These are phyloP conservation scores for Sphenodon punctatus DNA, from an alignment of 2,797 vertebrate species.

Conservation along the genomic window DNA sequence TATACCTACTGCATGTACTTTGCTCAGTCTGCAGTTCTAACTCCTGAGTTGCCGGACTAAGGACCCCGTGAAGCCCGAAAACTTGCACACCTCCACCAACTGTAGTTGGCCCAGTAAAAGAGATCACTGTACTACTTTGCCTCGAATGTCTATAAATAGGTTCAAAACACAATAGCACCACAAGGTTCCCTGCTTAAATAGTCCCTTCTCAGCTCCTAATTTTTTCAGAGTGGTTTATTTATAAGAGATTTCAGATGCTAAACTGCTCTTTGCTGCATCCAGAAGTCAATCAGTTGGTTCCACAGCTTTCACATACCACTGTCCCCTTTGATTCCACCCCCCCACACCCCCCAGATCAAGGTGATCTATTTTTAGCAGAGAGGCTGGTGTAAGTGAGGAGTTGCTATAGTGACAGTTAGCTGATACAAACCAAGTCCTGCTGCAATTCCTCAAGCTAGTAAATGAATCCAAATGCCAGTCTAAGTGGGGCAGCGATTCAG, in stretches of 20 bases:
- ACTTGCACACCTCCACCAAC: no score
- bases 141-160: no score
- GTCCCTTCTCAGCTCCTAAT: not conserved
- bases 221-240: not conserved
- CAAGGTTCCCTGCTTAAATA: not conserved
- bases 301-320: not conserved
- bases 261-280: not conserved
- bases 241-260: not conserved
- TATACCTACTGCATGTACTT: no score
- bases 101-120: no score
- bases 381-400: conserved; percentile 58
- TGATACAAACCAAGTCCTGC: conserved; percentile 62
- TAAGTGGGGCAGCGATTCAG: fast-evolving
- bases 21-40: no score
- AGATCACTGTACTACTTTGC: no score
- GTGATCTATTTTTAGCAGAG: conserved; percentile 78
- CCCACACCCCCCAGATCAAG: conserved; percentile 68
- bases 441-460: conserved; percentile 18
- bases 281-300: conserved; percentile 4
- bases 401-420: conserved; percentile 76
- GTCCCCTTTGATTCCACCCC: conserved; percentile 49
- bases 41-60: no score
- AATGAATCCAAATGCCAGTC: not conserved
- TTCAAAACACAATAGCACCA: not conserved
- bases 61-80: no score